Percentiles rank a stretch among this genome's conserved stretches.
Evolutionary conservation across 2,888 invertebrate species (phyloP).

Genomic region (Rhamnusium bicolor): DNA sequence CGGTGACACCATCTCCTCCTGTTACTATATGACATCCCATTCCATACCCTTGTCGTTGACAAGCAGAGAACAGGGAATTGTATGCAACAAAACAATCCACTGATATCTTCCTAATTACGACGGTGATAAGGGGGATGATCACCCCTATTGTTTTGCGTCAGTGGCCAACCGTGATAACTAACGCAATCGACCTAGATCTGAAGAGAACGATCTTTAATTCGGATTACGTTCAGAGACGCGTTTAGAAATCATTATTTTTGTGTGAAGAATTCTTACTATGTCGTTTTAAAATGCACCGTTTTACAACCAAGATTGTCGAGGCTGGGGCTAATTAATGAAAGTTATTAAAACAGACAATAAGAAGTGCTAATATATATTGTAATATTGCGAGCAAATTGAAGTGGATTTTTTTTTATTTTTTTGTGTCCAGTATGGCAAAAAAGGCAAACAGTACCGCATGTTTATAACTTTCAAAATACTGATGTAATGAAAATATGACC

Average conservation of each 20-base stretch:
- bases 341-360: background rate
- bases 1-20: slow-evolving; percentile 47
- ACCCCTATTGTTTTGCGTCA: slow-evolving; percentile 48
- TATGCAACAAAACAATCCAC: slow-evolving; percentile 45
- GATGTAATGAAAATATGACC: too few relatives aligned
- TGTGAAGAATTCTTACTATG: slow-evolving; percentile 3
- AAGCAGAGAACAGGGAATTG: slow-evolving; percentile 4
- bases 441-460: too few relatives aligned
- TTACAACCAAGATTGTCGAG: background rate
- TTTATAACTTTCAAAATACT: too few relatives aligned
- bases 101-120: slow-evolving; percentile 53
- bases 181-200: slow-evolving; percentile 45
- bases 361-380: background rate
- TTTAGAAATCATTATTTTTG: slow-evolving; percentile 7
- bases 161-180: slow-evolving; percentile 44
- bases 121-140: slow-evolving; percentile 48
- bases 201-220: slow-evolving; percentile 44
- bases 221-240: slow-evolving; percentile 39
- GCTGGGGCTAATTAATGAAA: background rate
- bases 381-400: too few relatives aligned
- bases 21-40: background rate
- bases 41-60: background rate
- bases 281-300: background rate
- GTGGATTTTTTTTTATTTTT: too few relatives aligned
- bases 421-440: too few relatives aligned